Evolutionary conservation across 1,140 invertebrate genomes (phyloP), one percentile per base, ranked within the genome.

Genomic region (Condylostylus longicornis): DNA sequence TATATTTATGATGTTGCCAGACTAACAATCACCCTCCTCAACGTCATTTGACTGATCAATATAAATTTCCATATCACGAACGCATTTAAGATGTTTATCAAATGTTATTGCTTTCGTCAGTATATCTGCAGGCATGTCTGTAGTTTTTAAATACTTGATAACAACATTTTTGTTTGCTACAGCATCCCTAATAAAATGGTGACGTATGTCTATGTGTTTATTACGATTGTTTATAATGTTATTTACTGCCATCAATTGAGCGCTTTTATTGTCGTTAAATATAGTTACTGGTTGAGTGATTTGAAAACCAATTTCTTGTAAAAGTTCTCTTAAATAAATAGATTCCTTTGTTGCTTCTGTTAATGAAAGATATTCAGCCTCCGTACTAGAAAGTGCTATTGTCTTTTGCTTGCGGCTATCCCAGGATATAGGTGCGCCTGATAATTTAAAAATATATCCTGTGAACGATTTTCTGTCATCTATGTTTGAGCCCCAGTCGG

Each of bases 301-400:
- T 14, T 28, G 13, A 5, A 15, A 14, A 25, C 14, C 13, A 14
- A 42, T 25, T 15, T 38, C 35, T 7, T 12, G 8, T 27, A 31
- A 8, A 3, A 42, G 13, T 17, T 31, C 20, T 28, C 36, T 38
- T 14, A 43, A 18, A 34, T 35, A 43, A n/a, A 40, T 14, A 10
- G 42, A 42, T 43, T 50, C 42, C 21, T 41, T 23, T 37, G 46
- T 35, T 9, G 44, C 42, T 31, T 32, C 37, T 10, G 42, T 42
- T 19, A 53, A 31, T 25, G 48, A 48, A 41, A 61, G 47, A 35
- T 53, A 61, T 31, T 63, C 56, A 1, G 58, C 37, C 38, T 63
- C 56, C 4, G 48, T 49, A 4, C 49, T 48, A 2, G 52, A 59
- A 1, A 54, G 28, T 10, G 54, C 41, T 5, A 55, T 47, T 15